Evolutionary conservation across 2,888 invertebrate species (phyloP), one percentile per base, ranked within the genome.

Genomic region (Ophioninae sp.): DNA sequence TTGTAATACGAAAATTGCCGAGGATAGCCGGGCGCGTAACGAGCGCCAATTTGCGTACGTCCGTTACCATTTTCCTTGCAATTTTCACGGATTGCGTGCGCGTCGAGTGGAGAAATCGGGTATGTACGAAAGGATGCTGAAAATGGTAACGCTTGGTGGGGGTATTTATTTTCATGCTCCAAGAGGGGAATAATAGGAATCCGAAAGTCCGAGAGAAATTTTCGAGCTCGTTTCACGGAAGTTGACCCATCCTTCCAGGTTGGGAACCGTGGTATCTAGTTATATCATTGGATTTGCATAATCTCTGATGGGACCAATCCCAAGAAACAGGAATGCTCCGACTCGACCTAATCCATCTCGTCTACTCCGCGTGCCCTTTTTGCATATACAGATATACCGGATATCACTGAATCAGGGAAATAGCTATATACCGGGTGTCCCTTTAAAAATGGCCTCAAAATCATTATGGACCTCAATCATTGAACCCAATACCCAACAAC

Each of bases 241-340:
- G 80, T 78, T 83, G 83, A 83, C 83, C 83, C 83, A 68, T 58
- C 41, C 81, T 59, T 51, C 64, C 13, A 69, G 64, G 74, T 20
- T 78, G 80, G 82, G 74, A 30, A 30, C 30, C 77, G 79, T 76
- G 59, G 30, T 44, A 78, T 67, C 80, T 81, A 80, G 82, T 85
- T 85, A 85, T 79, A 83, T 76, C 51, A 67, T 41, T 68, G 23
- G 74, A 85, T 87, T 86, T 87, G 84, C 87, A 87, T 87, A 87
- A 87, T 87, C 86, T 81, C 72, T 76, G 37, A 71, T 82, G 80
- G 81, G 82, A 86, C 83, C 85, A 84, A 82, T 84, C 77, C 72
- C 84, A 85, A 87, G 87, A 87, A 87, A 85, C 86, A 85, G 80
- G 85, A 85, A 83, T 84, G 83, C 81, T 78, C 78, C 69, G 81